phyloP scores from a whole-genome alignment of 2,888 invertebrate species.

The Sphaeridia pumilis region DNA sequence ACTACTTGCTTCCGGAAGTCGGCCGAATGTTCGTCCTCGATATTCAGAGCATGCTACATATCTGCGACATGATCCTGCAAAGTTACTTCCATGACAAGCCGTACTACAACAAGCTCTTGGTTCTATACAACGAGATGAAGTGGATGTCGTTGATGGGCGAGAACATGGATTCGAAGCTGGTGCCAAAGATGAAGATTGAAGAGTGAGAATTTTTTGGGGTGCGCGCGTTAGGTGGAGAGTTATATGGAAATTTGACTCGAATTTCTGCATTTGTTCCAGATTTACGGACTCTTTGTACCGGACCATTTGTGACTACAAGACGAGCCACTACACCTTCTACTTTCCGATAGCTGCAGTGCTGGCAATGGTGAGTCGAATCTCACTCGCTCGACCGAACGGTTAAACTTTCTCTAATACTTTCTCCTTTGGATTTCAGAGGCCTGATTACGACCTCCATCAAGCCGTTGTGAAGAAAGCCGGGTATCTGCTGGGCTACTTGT shows the following conservation, averaged over 20 bases:
- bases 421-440: constrained; percentile 40
- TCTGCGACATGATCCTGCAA: constrained; percentile 65
- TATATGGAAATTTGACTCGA: too few relatives aligned
- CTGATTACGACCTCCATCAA: constrained; percentile 58
- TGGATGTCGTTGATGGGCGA: constrained; percentile 71
- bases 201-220: too few relatives aligned
- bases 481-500: constrained; percentile 93
- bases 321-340: constrained; percentile 86
- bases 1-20: constrained; percentile 54
- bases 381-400: background rate
- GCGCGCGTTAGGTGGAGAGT: too few relatives aligned
- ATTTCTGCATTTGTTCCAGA: too few relatives aligned
- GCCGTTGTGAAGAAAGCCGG: constrained; percentile 66
- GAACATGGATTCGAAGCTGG: constrained; percentile 62
- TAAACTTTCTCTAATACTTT: too few relatives aligned
- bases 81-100: constrained; percentile 61
- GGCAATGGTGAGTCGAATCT: constrained; percentile 56
- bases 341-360: constrained; percentile 81
- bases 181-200: constrained; percentile 52
- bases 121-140: constrained; percentile 67
- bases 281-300: constrained; percentile 73
- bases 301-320: constrained; percentile 81
- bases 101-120: constrained; percentile 64
- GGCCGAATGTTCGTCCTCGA: constrained; percentile 75
- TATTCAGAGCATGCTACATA: constrained; percentile 62